Base-by-base conservation (phyloP, 2,888 invertebrate genomes). In the Terebella lapidaria region DNA sequence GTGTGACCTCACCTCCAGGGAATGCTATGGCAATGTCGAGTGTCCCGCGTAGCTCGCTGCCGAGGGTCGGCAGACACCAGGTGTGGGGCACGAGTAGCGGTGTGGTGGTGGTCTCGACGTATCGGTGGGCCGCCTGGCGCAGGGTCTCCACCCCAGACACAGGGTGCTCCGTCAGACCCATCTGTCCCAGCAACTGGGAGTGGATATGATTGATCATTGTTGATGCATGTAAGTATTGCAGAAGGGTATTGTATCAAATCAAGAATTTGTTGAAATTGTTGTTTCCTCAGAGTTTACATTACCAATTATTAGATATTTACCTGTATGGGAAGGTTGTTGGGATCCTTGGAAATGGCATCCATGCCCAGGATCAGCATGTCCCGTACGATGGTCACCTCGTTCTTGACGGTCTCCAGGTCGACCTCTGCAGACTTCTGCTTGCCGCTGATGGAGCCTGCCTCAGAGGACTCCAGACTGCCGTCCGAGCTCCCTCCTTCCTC, bases 311-410 rank as follows among this genome's bases (percentile, higher is more conserved):
- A 1, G 24, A 26, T n/a, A 58, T 28, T 42, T 58, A 71, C 71
- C 70, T 71, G 70, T 15, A 65, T 28, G 26, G 67, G 65, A n/a
- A 72, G 46, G 29, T 65, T 67, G 20, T 56, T 57, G 1, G 68
- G 58, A 63, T 70, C 69, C 28, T 67, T 70, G 18, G 71, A 58
- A 27, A 72, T 66, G 45, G 55, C 62, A 45, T 73, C 72, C 54
- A 58, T 56, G 2, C 67, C 67, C n/a, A 70, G 62, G 3, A 66
- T 58, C 15, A 74, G 54, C 55, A 72, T 62, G 29, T 67, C 63
- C 5, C 62, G 45, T 3, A 74, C 58, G 20, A 59, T 56, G 35
- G 67, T 59, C 18, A 73, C 58, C 22, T 67, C 70, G 26, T 49
- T 5, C 10, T 15, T 24, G 3, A n/a, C 22, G 5, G 42, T 5